Evolutionary conservation across 2,797 vertebrate species (phyloP).

Genomic region (Phalloptychus januarius): DNA sequence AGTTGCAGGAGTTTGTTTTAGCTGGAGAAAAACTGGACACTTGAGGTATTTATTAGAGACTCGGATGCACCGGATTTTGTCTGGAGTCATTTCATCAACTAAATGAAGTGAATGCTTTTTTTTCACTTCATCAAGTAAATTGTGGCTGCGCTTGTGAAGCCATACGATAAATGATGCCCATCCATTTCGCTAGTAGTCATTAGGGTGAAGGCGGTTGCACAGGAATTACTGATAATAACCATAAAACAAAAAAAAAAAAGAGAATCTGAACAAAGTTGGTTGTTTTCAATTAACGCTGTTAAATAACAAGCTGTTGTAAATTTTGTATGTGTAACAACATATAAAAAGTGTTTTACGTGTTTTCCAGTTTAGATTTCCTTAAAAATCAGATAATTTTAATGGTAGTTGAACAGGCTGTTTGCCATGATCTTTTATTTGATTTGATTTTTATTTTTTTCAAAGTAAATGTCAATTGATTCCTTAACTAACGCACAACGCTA

Average conservation of each 20-base stretch:
- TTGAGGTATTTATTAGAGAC: not conserved
- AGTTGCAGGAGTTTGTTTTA: not conserved
- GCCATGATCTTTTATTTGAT: not conserved
- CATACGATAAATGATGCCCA: not conserved
- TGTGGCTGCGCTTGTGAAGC: not conserved
- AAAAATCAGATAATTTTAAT: not conserved
- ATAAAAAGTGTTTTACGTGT: not conserved
- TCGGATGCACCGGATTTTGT: not conserved
- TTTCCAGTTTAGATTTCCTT: not conserved
- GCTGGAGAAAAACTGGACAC: not conserved
- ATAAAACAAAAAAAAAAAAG: not conserved
- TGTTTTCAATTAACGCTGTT: not conserved
- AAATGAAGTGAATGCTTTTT: not conserved
- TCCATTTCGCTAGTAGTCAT: not conserved
- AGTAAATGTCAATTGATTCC: not conserved
- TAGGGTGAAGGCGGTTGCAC: not conserved
- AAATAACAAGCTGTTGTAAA: not conserved
- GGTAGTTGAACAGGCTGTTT: too few species aligned
- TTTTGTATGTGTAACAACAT: not conserved
- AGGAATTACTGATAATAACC: not conserved
- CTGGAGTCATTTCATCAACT: not conserved
- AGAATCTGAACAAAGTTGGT: not conserved
- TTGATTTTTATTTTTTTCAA: conserved; percentile 14
- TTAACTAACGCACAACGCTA: not conserved
- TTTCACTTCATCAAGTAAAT: too few species aligned